phyloP scores from a whole-genome alignment of 2,113 vertebrate species.

The Pachycephala philippinensis region DNA sequence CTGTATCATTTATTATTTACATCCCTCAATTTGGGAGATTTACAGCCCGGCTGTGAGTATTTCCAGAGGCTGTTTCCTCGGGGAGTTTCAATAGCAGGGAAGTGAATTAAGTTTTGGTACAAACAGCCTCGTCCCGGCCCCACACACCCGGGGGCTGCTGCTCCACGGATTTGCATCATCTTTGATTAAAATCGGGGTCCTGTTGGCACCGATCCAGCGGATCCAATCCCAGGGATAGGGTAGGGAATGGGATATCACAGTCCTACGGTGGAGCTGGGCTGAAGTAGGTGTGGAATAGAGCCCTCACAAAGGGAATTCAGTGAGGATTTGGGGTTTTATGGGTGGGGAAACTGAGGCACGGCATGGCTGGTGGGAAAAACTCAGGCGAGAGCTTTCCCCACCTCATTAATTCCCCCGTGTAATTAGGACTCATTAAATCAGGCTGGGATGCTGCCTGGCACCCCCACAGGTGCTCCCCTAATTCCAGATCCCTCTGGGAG shows the following conservation, averaged over 20 bases:
- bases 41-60: not conserved
- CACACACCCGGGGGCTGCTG: not conserved
- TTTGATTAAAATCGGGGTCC: not conserved
- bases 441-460: not conserved
- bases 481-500: not conserved
- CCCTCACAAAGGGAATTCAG: too few relatives aligned
- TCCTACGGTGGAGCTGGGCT: not conserved
- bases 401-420: not conserved
- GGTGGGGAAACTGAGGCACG: not conserved
- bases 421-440: not conserved
- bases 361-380: fast-evolving
- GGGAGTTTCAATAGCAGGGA: not conserved
- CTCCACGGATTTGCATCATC: fast-evolving
- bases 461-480: fast-evolving
- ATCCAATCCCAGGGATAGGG: fast-evolving
- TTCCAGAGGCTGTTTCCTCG: not conserved
- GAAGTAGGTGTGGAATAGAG: fast-evolving
- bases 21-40: constrained; percentile 27
- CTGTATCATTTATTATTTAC: constrained; percentile 33
- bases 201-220: fast-evolving
- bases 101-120: not conserved
- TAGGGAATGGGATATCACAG: not conserved
- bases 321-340: fast-evolving
- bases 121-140: not conserved
- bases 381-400: not conserved